A percentile compares a stretch with the other conserved stretches of the same genome.
Conservation (phyloP, 2,888 invertebrate species). For the Autographa pulchrina region DNA sequence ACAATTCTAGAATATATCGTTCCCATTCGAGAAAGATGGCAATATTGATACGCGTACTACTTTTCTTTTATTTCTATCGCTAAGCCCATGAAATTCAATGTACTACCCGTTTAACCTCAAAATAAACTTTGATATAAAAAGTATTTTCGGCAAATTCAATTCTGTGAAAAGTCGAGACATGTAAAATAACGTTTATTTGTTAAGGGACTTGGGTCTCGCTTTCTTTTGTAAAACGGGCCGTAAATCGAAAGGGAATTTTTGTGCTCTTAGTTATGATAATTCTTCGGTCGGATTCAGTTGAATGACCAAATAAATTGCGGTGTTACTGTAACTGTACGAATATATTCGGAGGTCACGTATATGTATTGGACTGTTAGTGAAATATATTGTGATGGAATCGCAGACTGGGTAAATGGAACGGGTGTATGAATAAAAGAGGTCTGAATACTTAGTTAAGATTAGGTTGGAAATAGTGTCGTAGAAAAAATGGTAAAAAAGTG, state of each 20-base stretch:
- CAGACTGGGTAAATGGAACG: not conserved
- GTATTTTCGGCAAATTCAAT: constrained; percentile 51
- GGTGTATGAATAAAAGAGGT: not conserved
- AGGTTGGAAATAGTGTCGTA: not conserved
- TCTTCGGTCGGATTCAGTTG: constrained; percentile 62
- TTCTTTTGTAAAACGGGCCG: constrained; percentile 51
- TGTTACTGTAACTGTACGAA: constrained; percentile 65
- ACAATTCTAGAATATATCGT: not conserved
- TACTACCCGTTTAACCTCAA: constrained; percentile 33
- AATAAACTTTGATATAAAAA: constrained; percentile 35
- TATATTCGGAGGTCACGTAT: constrained; percentile 59
- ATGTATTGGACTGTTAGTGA: constrained; percentile 39
- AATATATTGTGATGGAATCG: constrained; percentile 41
- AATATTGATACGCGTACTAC: not conserved
- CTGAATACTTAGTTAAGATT: constrained; percentile 6
- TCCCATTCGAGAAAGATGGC: constrained; percentile 2
- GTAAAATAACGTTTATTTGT: constrained; percentile 52
- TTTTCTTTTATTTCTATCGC: constrained; percentile 2
- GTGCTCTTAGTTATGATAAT: constrained; percentile 77
- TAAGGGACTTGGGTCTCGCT: constrained; percentile 39
- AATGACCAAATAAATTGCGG: constrained; percentile 69
- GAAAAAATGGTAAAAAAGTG: not conserved
- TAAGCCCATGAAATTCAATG: constrained; percentile 36
- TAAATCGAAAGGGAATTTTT: constrained; percentile 58
- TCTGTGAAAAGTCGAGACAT: constrained; percentile 53